Conservation (phyloP, 2,888 invertebrate genomes). For the Ophion ellenae region DNA sequence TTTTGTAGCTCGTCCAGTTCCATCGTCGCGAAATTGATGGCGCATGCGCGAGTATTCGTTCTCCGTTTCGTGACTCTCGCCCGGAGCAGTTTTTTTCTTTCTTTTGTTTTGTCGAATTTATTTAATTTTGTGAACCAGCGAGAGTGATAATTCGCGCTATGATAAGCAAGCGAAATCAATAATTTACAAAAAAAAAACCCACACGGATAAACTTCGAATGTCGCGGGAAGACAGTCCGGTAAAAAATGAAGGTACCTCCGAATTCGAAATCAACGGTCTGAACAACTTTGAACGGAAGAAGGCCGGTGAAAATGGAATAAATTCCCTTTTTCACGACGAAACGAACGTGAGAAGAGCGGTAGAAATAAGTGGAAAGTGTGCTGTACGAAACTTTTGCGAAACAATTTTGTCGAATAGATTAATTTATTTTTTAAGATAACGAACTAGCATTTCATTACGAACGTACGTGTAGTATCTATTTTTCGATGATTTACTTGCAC, state of each 20-base stretch:
- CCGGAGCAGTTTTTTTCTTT: neutral
- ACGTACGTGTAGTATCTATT: conserved; percentile 45
- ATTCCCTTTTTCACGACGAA: neutral
- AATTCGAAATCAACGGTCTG: conserved; percentile 1
- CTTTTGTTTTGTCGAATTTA: neutral
- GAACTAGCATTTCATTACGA: conserved; percentile 44
- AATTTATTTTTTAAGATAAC: conserved; percentile 59
- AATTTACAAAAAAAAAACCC: neutral
- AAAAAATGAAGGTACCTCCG: neutral
- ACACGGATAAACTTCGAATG: neutral
- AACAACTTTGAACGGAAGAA: conserved; percentile 40
- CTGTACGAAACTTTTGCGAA: conserved; percentile 44
- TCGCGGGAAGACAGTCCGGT: neutral
- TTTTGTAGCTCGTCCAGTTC: neutral
- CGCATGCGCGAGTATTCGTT: neutral
- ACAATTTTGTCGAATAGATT: conserved; percentile 45
- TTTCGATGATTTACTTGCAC: conserved; percentile 44
- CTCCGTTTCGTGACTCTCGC: too few relatives aligned
- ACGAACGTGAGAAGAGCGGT: conserved; percentile 4
- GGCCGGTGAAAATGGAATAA: neutral
- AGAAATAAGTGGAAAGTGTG: conserved; percentile 6
- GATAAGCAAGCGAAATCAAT: neutral
- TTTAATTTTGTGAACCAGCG: too few relatives aligned
- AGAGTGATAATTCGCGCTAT: too few relatives aligned
- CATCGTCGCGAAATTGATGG: neutral